A percentile compares a stretch with the other conserved stretches of the same genome.
These are phyloP conservation scores for Zaprionus africanus DNA, from an alignment of 1,140 invertebrate species.

Conservation along the genomic window DNA sequence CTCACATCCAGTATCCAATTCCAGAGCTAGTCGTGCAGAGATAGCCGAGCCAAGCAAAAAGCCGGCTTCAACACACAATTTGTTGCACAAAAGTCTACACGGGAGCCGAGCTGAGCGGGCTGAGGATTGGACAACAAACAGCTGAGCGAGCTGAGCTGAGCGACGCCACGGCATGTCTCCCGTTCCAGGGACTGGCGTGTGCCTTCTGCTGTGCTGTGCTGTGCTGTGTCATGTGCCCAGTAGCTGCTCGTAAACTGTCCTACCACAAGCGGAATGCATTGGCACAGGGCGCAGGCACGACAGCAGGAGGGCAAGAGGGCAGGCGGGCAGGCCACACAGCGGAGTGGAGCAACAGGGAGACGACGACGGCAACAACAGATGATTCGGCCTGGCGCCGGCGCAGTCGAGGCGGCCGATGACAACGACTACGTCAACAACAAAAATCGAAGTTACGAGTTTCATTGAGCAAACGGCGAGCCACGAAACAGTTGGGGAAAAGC, in stretches of 20 bases:
- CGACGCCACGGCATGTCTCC: constrained; percentile 11
- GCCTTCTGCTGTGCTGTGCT: neutral
- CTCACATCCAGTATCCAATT: no score
- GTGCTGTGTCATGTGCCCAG: constrained; percentile 8
- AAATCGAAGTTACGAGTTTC: constrained; percentile 75
- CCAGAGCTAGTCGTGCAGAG: neutral
- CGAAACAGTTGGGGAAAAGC: constrained; percentile 56
- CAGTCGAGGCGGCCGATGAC: constrained; percentile 30
- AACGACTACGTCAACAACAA: constrained; percentile 61
- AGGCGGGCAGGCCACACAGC: neutral
- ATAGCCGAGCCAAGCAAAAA: constrained; percentile 36
- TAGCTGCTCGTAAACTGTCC: constrained; percentile 54
- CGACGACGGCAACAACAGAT: constrained; percentile 70
- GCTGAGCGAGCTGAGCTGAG: constrained; percentile 55
- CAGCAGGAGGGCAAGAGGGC: constrained; percentile 19
- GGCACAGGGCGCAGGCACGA: constrained; percentile 53
- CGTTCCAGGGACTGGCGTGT: constrained; percentile 5
- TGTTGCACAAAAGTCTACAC: constrained; percentile 68
- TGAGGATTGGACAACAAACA: constrained; percentile 54
- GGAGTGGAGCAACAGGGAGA: constrained; percentile 26
- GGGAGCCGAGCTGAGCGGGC: constrained; percentile 34
- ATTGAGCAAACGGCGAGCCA: constrained; percentile 68
- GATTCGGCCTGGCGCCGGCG: constrained; percentile 60
- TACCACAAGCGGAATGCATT: constrained; percentile 81
- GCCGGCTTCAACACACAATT: constrained; percentile 63